These are phyloP conservation scores for Orestias chungarensis DNA, from an alignment of 2,797 vertebrate species.

Conservation along the genomic window DNA sequence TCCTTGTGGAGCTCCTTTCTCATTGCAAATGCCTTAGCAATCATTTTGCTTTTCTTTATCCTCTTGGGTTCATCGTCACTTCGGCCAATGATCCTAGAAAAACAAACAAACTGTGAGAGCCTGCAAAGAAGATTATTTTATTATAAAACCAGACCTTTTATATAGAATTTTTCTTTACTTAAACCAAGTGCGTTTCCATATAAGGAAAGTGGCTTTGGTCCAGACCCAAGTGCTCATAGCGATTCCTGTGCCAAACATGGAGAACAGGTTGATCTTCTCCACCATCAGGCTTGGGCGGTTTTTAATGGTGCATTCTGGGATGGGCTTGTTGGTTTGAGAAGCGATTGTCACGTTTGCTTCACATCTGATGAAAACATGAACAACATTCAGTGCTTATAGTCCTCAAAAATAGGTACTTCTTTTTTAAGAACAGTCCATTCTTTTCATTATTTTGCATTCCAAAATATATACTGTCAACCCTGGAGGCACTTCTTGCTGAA, in stretches of 20 bases:
- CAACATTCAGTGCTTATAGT: background rate
- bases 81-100: constrained; percentile 89
- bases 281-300: constrained; percentile 95
- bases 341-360: constrained; percentile 98
- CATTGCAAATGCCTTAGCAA: constrained; percentile 96
- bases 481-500: background rate
- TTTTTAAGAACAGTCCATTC: background rate
- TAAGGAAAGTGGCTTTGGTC: constrained; percentile 98
- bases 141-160: background rate
- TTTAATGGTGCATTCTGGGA: constrained; percentile 96
- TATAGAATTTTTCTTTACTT: constrained; percentile 79
- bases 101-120: background rate
- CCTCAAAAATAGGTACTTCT: background rate
- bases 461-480: background rate
- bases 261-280: constrained; percentile 98
- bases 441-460: background rate
- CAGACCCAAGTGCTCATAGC: constrained; percentile 99
- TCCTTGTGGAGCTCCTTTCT: constrained; percentile 94
- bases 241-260: constrained; percentile 97
- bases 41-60: constrained; percentile 99
- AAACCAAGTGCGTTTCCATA: constrained; percentile 98
- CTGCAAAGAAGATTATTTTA: background rate
- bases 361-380: constrained; percentile 78
- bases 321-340: constrained; percentile 92
- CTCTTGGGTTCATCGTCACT: constrained; percentile 96